Evolutionary conservation across 1,140 invertebrate species (phyloP), one percentile per base, ranked within the genome.

Genomic region (Nebria ingens): DNA sequence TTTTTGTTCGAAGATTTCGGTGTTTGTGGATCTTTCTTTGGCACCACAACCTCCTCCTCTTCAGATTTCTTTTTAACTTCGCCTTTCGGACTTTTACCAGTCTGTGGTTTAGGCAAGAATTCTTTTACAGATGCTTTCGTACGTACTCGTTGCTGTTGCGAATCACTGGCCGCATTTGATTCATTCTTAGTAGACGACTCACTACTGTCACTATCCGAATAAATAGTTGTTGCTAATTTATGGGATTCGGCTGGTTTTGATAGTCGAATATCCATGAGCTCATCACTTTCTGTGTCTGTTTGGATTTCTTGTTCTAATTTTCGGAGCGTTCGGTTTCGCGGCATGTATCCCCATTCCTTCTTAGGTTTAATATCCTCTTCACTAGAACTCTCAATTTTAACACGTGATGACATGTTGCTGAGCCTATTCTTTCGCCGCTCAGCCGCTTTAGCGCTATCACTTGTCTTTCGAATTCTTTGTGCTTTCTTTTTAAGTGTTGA

Each of bases 41-140:
- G 71, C 3, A 67, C 71, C 19, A 68, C 54, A 56, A 63, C 64
- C 61, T 75, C 71, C 65, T 73, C 73, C 58, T 73, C 68, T 62
- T 69, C 66, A 19, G 67, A 65, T 62, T 73, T 78, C 38, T 71
- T 70, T 58, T 70, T 68, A 58, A 69, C 64, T 13, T 59, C 58
- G 57, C 62, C 58, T 19, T 55, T 61, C 57, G 58, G 57, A 62
- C 57, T 73, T 55, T 69, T 55, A 3, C 61, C 60, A 2, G 58
- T 58, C 15, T 64, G 60, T 21, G 60, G 65, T 62, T 64, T 70
- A 54, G 62, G 66, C n/a, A 19, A 65, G 58, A 91, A 91, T 62
- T 89, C 85, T 70, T 91, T 91, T 59, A 90, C 81, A 9, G 88
- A 85, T 9, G 85, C 87, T 72, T 91, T 91, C 2, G 88, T 91